Base-by-base conservation (phyloP, 1,140 invertebrate species). In the Matsumurasca onukii region DNA sequence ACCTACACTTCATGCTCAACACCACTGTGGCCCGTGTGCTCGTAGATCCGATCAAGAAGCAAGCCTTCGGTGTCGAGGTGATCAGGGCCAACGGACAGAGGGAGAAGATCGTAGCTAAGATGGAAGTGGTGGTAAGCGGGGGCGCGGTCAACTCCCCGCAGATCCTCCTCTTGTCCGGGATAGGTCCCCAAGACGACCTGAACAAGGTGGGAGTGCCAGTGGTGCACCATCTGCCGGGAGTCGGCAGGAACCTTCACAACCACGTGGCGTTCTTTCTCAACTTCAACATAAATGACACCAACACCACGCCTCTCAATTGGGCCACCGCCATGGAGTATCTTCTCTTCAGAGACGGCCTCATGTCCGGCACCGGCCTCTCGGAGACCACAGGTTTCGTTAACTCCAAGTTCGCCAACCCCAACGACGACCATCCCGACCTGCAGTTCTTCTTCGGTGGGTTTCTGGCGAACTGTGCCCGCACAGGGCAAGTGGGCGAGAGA, bases 201-300 rank as follows among this genome's bases (percentile, higher is more conserved):
- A 73, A 81, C 57, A 76, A 83, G 55, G 80, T 84, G 0, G 88
- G 88, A 24, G 84, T 93, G 0, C 83, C 85, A 0, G 79, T 86
- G 0, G 78, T 93, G 1, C 90, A 91, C 69, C 81, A 91, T 74
- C 82, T 97, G 5, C 92, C 91, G 0, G 89, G 88, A 0, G 94
- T 97, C 1, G 94, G 95, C 0, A 85, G 87, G 70, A 97, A 97
- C 80, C 84, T 97, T 0, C 92, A 94, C 73, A 94, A 94, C 76
- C 93, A 95, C 73, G 92, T 93, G 0, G 88, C 91, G 2, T 89
- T 84, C 77, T 88, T 90, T 70, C 77, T 92, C 0, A 87, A 85
- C 74, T 95, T 93, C 79, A 83, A 86, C 24, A 89, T 94, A 17
- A 91, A 94, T 62, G 90, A 94, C 73, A 90, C 91, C 31, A 89